Conservation (phyloP, 2,113 vertebrate species). For the Dolichallabes microphthalmus region DNA sequence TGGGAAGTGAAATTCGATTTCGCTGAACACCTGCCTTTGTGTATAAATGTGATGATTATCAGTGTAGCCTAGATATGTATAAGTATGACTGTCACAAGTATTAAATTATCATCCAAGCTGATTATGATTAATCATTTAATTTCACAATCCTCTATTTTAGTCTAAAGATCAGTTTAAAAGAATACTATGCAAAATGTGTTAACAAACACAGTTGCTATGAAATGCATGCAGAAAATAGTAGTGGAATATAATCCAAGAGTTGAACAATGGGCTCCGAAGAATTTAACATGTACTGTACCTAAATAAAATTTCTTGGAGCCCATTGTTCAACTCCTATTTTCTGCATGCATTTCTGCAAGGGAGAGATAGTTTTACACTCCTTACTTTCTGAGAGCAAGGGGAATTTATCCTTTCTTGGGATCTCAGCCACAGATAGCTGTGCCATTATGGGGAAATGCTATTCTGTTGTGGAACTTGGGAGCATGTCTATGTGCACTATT, state of each 20-base stretch:
- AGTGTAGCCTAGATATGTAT: not conserved
- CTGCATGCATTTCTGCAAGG: not conserved
- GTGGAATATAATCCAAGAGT: no score
- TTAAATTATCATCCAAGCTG: not conserved
- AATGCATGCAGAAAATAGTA: no score
- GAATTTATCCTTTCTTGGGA: not conserved
- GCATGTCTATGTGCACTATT: not conserved
- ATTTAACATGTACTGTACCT: no score
- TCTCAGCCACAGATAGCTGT: not conserved
- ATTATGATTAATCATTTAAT: not conserved
- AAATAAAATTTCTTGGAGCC: no score
- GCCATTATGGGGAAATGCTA: not conserved
- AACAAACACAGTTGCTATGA: not conserved
- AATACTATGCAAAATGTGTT: not conserved
- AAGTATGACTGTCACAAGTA: not conserved
- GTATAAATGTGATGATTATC: not conserved
- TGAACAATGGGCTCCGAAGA: no score
- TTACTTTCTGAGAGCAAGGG: not conserved
- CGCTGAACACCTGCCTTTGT: not conserved
- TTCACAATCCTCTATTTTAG: not conserved
- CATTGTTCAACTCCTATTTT: no score
- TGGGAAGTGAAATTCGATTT: not conserved
- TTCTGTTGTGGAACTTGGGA: not conserved
- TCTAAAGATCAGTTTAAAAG: not conserved
- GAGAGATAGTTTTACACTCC: not conserved